Conservation (phyloP, 2,113 vertebrate species). For the Chroicocephalus ridibundus region DNA sequence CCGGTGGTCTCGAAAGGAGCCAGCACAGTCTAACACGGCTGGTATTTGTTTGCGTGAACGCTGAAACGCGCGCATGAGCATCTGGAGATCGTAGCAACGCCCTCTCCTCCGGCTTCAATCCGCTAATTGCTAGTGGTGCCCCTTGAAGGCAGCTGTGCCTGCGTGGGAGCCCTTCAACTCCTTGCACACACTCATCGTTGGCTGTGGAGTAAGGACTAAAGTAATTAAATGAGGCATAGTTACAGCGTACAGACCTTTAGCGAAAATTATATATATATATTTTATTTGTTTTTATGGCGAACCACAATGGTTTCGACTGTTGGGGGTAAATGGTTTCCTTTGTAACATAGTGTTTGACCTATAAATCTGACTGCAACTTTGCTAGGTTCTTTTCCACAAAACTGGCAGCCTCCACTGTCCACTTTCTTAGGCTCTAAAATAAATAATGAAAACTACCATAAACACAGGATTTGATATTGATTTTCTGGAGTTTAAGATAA, state of each 20-base stretch:
- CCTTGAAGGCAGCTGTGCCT: background rate
- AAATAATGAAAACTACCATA: slow-evolving; percentile 56
- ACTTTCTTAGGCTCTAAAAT: slow-evolving; percentile 33
- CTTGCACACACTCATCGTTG: accelerated
- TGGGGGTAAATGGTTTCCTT: background rate
- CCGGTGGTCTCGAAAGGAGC: background rate
- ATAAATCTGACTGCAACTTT: background rate
- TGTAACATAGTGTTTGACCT: background rate
- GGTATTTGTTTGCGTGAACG: background rate
- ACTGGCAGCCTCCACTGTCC: background rate
- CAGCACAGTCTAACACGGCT: background rate
- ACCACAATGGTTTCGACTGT: background rate
- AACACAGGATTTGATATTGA: slow-evolving; percentile 59
- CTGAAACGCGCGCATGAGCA: background rate
- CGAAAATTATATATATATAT: background rate
- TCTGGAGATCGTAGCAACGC: background rate
- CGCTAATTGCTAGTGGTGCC: background rate
- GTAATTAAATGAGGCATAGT: background rate
- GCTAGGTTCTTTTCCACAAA: background rate
- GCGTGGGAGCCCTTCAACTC: background rate
- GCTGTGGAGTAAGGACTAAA: background rate
- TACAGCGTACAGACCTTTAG: background rate
- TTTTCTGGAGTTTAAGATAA: slow-evolving; percentile 63
- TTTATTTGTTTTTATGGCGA: background rate
- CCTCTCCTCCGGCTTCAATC: background rate